Evolutionary conservation across 2,113 vertebrate genomes (phyloP).

Genomic region (Athene cunicularia): DNA sequence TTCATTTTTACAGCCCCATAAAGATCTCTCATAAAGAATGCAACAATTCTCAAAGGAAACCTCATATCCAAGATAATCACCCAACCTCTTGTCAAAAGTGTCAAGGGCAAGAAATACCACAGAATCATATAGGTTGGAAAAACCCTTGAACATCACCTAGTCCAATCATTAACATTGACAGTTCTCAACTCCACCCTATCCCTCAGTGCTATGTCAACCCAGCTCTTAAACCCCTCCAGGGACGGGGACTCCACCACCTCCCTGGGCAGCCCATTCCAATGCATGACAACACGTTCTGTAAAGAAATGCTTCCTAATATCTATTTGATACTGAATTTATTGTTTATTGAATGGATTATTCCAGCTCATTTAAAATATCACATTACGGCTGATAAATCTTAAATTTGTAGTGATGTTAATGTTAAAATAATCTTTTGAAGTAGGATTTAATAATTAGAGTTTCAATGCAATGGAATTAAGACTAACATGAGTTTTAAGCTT

Average conservation of each 20-base stretch:
- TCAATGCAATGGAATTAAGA: neutral
- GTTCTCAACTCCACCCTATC: too few relatives aligned
- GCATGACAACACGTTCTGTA: too few relatives aligned
- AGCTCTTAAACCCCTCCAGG: too few relatives aligned
- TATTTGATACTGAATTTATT: neutral
- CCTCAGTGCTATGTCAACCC: too few relatives aligned
- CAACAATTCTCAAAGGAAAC: neutral
- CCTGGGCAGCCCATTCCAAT: too few relatives aligned
- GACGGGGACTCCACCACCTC: too few relatives aligned
- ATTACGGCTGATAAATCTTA: neutral
- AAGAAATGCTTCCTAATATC: too few relatives aligned
- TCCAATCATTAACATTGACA: too few relatives aligned
- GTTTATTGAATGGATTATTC: neutral
- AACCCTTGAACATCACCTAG: too few relatives aligned
- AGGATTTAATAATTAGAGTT: neutral
- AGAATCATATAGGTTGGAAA: too few relatives aligned
- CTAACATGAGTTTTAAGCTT: neutral
- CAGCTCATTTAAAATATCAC: neutral
- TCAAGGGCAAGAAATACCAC: neutral
- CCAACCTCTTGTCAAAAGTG: neutral
- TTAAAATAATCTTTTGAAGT: neutral
- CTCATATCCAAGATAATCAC: neutral
- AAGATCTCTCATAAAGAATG: neutral
- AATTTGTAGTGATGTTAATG: neutral
- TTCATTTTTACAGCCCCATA: neutral